These are phyloP conservation scores for Malurus cyaneus DNA, from an alignment of 2,113 vertebrate genomes.

Conservation along the genomic window DNA sequence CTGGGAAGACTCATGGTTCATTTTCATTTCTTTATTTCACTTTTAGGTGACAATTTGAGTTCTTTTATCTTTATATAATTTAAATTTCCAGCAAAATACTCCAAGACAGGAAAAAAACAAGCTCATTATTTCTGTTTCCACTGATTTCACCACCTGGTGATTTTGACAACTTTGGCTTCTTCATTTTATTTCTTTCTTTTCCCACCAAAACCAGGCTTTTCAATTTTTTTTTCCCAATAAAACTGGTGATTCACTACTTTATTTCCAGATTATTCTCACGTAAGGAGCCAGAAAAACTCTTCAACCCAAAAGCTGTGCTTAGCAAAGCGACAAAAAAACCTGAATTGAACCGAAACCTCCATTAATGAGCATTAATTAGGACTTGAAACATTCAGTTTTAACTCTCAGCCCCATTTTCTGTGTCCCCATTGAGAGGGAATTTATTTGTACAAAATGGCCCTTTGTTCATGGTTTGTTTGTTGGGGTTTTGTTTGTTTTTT, in stretches of 20 bases:
- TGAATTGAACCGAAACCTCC: neutral
- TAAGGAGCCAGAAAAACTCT: neutral
- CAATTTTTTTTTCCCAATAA: rapidly evolving
- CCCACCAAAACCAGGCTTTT: neutral
- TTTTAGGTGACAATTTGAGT: neutral
- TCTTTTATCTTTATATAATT: neutral
- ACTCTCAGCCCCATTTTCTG: neutral
- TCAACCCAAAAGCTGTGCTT: neutral
- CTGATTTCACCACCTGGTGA: rapidly evolving
- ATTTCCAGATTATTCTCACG: neutral
- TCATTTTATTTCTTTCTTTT: neutral
- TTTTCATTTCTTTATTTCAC: neutral
- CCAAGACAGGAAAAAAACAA: rapidly evolving
- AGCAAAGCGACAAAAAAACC: neutral
- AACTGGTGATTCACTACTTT: neutral
- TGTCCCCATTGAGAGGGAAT: neutral
- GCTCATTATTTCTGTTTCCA: neutral
- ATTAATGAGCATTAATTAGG: neutral
- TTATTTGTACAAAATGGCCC: rapidly evolving
- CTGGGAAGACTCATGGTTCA: neutral
- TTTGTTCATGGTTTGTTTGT: neutral
- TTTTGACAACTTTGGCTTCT: neutral
- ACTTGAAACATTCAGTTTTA: neutral
- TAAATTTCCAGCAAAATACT: neutral
- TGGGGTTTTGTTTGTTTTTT: neutral